phyloP scores from a whole-genome alignment of 2,113 vertebrate genomes.

The Poecilia latipinna region DNA sequence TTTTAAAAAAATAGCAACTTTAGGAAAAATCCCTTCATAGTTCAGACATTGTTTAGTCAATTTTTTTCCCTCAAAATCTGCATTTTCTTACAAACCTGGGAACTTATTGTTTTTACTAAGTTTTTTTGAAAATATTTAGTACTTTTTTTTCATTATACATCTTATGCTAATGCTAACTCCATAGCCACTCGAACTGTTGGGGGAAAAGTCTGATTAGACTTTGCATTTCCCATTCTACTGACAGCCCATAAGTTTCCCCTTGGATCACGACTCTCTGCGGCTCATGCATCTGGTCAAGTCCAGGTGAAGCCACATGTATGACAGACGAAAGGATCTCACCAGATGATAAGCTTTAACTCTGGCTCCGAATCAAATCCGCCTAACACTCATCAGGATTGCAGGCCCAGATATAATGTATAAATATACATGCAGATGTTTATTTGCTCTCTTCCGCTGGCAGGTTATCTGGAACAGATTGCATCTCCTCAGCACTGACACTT shows the following conservation, averaged over 20 bases:
- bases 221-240: conserved; percentile 43
- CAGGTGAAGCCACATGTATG: conserved; percentile 52
- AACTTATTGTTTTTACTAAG: no score
- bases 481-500: conserved; percentile 66
- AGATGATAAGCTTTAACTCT: conserved; percentile 82
- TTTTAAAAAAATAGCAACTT: no score
- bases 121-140: no score
- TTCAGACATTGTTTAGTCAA: no score
- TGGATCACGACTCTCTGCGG: conserved; percentile 57
- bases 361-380: conserved; percentile 66
- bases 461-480: conserved; percentile 64
- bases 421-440: conserved; percentile 77
- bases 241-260: conserved; percentile 68
- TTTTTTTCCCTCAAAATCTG: no score
- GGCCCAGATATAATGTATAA: conserved; percentile 58
- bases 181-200: conserved; percentile 32
- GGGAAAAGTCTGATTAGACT: conserved; percentile 35
- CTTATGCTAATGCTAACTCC: conserved; percentile 8
- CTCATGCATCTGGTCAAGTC: conserved; percentile 77
- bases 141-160: background rate
- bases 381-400: conserved; percentile 62
- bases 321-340: conserved; percentile 67
- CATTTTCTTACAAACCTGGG: no score
- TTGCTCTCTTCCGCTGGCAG: conserved; percentile 67
- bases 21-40: no score